Base-by-base conservation (phyloP, 2,888 invertebrate species). In the Sycophila texana region DNA sequence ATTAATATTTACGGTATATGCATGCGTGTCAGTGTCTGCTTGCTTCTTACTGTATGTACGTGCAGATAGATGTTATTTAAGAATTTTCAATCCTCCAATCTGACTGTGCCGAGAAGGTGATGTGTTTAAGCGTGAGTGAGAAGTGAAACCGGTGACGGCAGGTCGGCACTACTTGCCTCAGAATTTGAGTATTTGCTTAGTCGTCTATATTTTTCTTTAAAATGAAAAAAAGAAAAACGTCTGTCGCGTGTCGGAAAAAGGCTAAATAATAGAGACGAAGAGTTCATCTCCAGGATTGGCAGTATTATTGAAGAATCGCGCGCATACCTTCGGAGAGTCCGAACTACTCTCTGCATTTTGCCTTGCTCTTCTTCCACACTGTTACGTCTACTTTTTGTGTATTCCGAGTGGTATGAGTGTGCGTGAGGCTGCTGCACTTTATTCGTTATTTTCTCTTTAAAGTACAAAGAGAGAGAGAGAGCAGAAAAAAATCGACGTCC, bases 281-380 rank as follows among this genome's bases (percentile, higher is more conserved):
- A 86, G 83, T 86, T 84, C 85, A 86, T 82, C 84, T 85, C 86
- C 83, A 86, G 83, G 85, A 86, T 88, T 89, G 89, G 89, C 89
- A 89, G 89, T 89, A 89, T 88, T 83, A 83, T 88, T 87, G 88
- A 70, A 89, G 87, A 87, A 87, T 86, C 84, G 86, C 85, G 84
- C 80, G 74, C 71, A 67, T 22, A 12, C 60, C 18, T n/a, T 12
- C 20, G 18, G 4, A 65, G 4, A 14, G 13, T 30, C 18, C 79
- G 75, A 81, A 82, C 76, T 77, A n/a, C n/a, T n/a, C n/a, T n/a
- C 81, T 74, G 81, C 13, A 47, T 18, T 12, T 39, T 47, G 47
- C 18, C 14, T 20, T 18, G 26, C 63, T 60, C 65, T 74, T 79
- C 22, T 74, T 61, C 63, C 39, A 22, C 13, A 1, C n/a, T n/a